phyloP scores from a whole-genome alignment of 2,797 vertebrate genomes.

The Limosa lapponica region DNA sequence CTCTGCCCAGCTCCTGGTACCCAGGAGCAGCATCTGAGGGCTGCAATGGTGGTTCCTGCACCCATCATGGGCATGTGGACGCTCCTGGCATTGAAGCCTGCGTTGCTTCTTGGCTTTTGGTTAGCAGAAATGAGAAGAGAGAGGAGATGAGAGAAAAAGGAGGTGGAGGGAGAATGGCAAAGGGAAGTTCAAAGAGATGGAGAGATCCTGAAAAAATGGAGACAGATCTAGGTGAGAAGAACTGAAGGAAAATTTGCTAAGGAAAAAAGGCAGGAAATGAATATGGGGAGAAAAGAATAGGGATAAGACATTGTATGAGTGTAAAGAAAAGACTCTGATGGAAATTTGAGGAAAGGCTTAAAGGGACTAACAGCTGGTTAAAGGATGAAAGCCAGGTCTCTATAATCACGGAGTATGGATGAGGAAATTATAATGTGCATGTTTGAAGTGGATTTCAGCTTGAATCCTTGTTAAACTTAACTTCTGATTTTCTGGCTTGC shows the following conservation, averaged over 20 bases:
- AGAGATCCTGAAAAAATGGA: not conserved
- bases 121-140: not conserved
- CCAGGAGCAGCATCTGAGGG: not conserved
- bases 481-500: not conserved
- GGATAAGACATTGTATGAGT: not conserved
- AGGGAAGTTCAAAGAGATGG: not conserved
- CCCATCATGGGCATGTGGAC: fast-evolving
- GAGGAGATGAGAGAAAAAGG: not conserved
- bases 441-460: not conserved
- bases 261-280: not conserved
- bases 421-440: not conserved
- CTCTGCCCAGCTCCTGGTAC: not conserved
- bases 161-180: not conserved
- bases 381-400: not conserved
- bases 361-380: not conserved
- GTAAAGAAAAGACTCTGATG: not conserved
- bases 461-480: not conserved
- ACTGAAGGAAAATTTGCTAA: not conserved
- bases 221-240: not conserved
- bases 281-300: fast-evolving
- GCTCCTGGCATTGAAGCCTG: fast-evolving
- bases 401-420: not conserved
- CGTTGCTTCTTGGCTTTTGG: not conserved
- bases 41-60: not conserved
- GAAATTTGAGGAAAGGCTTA: not conserved